Base-by-base conservation (phyloP, 2,888 invertebrate genomes). In the Drepanosiphum platanoidis region DNA sequence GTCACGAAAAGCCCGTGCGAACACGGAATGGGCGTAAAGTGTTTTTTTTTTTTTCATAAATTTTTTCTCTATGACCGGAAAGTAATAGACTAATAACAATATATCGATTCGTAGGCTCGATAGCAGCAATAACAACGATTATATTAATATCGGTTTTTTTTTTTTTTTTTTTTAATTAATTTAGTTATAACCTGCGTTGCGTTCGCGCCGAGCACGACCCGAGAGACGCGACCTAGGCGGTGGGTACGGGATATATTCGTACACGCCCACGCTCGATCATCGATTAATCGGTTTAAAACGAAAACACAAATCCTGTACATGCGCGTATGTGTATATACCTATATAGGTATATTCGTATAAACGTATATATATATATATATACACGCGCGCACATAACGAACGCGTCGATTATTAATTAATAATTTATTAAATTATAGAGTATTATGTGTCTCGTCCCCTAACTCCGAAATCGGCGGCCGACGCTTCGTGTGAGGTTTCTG, bases 221-320 rank as follows among this genome's bases (percentile, higher is more conserved):
- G 68, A 30, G 46, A 70, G 18, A 30, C 66, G 58, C 66, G 58
- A 39, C 22, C 52, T 18, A 58, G 30, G 32, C 74, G 64, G 36
- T 52, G 75, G 46, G 58, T 74, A 74, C 61, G 61, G 27, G 15
- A 66, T 64, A 72, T 74, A 74, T 74, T 83, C 82, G 68, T 75
- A 84, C 75, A 84, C 84, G 84, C 84, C 84, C 84, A 84, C 84
- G 75, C 75, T 84, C 84, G 84, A 84, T 84, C 84, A 39, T 84
- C 84, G 75, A 84, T 84, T 84, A 84, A 84, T 84, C 84, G 84
- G 84, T 84, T 75, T 52, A 68, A 52, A 75, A 84, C 30, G 75
- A 84, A 75, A 84, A 75, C 84, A 52, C 34, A 71, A 71, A 58
- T 80, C 52, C 34, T 68, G 27, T 80, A 77, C 36, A 46, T 22